Evolutionary conservation across 1,140 invertebrate species (phyloP).

Genomic region (Atta colombica): DNA sequence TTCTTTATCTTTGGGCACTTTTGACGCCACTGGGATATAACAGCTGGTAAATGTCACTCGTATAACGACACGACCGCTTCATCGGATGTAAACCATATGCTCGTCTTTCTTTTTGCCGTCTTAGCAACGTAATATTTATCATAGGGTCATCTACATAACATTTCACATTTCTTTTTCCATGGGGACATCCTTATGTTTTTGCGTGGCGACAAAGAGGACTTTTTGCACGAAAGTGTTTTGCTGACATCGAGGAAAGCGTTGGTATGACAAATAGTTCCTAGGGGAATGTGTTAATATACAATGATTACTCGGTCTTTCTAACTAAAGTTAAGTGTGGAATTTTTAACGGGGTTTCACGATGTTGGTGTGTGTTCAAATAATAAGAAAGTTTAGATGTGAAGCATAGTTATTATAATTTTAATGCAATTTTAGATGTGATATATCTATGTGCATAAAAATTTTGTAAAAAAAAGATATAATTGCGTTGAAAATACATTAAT

Average conservation of each 20-base stretch:
- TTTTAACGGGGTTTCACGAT: neutral
- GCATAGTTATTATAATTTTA: slow-evolving; percentile 8
- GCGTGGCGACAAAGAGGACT: neutral
- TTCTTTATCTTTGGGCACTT: slow-evolving; percentile 41
- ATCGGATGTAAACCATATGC: slow-evolving; percentile 45
- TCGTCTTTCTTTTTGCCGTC: neutral
- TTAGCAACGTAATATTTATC: slow-evolving; percentile 40
- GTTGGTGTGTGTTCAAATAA: neutral
- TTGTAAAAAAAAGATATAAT: neutral
- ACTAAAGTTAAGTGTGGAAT: neutral
- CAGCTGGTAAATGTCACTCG: slow-evolving; percentile 50
- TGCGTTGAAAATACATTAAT: neutral
- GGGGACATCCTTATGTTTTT: slow-evolving; percentile 13
- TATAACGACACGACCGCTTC: neutral
- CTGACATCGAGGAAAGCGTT: neutral
- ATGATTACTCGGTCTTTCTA: neutral
- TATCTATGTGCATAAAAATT: neutral
- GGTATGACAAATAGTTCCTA: slow-evolving; percentile 1
- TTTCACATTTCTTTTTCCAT: neutral
- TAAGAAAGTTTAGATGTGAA: neutral
- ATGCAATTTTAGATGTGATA: neutral
- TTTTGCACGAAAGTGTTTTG: slow-evolving; percentile 9
- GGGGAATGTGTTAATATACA: neutral
- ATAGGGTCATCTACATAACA: too few relatives aligned
- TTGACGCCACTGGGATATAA: slow-evolving; percentile 23